A percentile compares a stretch with the other conserved stretches of the same genome.
Evolutionary conservation across 1,140 invertebrate species (phyloP).

Genomic region (Neotoxoptera formosana): DNA sequence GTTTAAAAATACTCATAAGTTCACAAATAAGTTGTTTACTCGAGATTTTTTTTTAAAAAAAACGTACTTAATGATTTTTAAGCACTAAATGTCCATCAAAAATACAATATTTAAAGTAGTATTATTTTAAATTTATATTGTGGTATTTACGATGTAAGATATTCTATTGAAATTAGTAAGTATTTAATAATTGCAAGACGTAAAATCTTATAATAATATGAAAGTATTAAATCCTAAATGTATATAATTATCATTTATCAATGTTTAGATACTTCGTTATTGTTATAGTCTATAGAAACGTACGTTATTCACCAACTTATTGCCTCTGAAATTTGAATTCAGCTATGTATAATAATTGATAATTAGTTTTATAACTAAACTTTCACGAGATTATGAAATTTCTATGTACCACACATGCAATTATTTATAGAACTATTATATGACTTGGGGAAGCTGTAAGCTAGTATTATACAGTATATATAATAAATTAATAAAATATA

Average conservation of each 20-base stretch:
- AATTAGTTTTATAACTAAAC: not conserved
- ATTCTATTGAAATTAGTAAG: not conserved
- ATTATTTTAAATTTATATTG: not conserved
- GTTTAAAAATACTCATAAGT: not conserved
- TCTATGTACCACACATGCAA: not conserved
- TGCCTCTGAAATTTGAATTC: not conserved
- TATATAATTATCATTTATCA: not conserved
- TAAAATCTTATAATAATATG: not conserved
- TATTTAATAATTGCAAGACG: not conserved
- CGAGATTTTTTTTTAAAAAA: not conserved
- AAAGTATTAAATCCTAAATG: not conserved
- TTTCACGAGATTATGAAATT: not conserved
- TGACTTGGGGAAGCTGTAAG: not conserved
- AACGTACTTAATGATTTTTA: not conserved
- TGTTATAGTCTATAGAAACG: not conserved
- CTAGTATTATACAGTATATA: not conserved
- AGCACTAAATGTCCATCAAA: not conserved
- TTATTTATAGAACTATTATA: not conserved
- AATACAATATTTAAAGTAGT: not conserved
- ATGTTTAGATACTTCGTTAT: not conserved
- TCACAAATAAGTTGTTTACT: not conserved
- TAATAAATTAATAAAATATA: too few relatives aligned
- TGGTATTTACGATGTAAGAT: not conserved
- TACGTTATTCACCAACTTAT: not conserved
- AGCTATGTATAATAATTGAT: not conserved